Evolutionary conservation across 2,113 vertebrate genomes (phyloP).

Genomic region (Mohoua ochrocephala): DNA sequence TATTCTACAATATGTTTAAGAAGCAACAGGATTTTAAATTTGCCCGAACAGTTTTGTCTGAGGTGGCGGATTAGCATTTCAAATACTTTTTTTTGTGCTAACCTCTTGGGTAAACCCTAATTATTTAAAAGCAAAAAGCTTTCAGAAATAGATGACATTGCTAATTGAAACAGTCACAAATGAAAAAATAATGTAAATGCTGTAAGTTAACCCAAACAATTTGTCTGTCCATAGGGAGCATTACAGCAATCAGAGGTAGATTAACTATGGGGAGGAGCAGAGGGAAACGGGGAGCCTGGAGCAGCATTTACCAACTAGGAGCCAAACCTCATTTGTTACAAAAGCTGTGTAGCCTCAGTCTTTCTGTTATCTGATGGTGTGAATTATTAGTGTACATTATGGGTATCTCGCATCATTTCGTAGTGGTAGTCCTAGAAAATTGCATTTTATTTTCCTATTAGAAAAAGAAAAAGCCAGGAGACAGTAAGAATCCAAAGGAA

Average conservation of each 20-base stretch:
- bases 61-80: constrained; percentile 38
- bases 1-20: background rate
- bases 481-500: background rate
- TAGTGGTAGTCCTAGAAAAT: background rate
- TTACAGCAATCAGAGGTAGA: background rate
- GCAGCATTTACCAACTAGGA: background rate
- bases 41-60: background rate
- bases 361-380: background rate
- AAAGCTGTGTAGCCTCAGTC: background rate
- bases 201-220: constrained; percentile 3
- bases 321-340: background rate
- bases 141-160: background rate
- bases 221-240: background rate
- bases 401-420: background rate
- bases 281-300: background rate
- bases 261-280: background rate
- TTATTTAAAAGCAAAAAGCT: constrained; percentile 23
- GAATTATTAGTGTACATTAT: background rate
- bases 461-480: background rate
- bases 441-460: background rate
- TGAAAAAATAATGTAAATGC: constrained; percentile 1
- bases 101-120: background rate
- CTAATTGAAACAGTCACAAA: constrained; percentile 42
- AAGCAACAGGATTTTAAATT: background rate
- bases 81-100: background rate